Evolutionary conservation across 2,797 vertebrate species (phyloP), one percentile per base, ranked within the genome.

Genomic region (Ispidina picta): DNA sequence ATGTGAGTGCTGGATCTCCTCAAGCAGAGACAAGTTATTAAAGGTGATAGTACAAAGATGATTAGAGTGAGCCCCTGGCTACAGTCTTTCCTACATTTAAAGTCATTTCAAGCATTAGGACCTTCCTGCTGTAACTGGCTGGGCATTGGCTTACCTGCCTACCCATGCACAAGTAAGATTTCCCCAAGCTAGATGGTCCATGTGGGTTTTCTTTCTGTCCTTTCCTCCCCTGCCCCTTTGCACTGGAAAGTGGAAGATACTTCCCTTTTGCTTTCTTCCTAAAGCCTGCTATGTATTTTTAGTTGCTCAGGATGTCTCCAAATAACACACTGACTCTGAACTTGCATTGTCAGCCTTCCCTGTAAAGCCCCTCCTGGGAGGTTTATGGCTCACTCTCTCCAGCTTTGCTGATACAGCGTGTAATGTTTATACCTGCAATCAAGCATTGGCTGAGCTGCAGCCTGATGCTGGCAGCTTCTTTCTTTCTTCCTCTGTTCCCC

Each of bases 381-480:
- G 94, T 96, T 96, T 95, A 95, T 63, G 44, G 93, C 74, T 68
- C 64, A 10, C 78, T 78, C 74, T 49, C 35, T 4, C 15, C 88
- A 73, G 93, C 95, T 93, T 89, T 96, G 96, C 97, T 96, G 96
- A 97, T 84, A 64, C 92, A 96, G 97, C 90, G 3, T 59, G 94
- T 78, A 60, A 83, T 75, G 90, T 93, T 96, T 91, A 92, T 96
- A 96, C 96, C 93, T 95, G 85, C 78, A 86, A 85, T 91, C 95
- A 92, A 92, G 86, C 86, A 48, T 64, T 92, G 83, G 12, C 49
- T 46, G 85, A 88, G 14, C 39, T 69, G 87, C 59, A 88, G 83
- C 85, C 89, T 33, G 4, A 25, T 28, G 20, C 95, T 96, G 93
- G 78, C 92, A 96, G 94, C 93, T 95, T 94, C 89, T 78, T 64